phyloP scores from a whole-genome alignment of 2,113 vertebrate genomes.

The Alethe diademata region DNA sequence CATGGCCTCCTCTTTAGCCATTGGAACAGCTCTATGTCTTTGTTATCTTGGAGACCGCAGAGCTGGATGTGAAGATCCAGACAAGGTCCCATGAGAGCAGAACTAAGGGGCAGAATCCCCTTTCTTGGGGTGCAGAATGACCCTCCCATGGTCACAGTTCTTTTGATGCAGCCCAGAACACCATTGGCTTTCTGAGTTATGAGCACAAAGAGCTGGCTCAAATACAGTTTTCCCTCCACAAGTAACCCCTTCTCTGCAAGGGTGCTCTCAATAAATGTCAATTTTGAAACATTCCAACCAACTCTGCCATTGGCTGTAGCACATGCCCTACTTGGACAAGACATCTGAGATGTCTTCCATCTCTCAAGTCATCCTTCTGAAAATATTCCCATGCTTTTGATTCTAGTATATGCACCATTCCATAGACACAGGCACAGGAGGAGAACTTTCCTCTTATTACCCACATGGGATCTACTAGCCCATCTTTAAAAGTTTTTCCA shows the following conservation, averaged over 20 bases:
- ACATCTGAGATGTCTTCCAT: not conserved
- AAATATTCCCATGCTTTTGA: not conserved
- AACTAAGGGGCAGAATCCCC: not conserved
- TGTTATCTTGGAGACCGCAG: not conserved
- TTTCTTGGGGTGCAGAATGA: not conserved
- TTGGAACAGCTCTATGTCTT: not conserved
- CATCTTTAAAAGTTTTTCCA: not conserved
- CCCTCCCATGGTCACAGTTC: too few species aligned
- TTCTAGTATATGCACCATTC: not conserved
- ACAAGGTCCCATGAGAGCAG: not conserved
- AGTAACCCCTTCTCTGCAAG: not conserved
- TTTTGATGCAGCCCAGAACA: not conserved
- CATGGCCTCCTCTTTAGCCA: not conserved
- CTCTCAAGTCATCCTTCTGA: not conserved
- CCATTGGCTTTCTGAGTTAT: not conserved
- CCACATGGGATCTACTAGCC: not conserved
- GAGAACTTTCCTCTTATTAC: not conserved
- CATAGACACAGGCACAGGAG: not conserved
- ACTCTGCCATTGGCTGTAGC: not conserved
- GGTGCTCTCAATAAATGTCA: not conserved
- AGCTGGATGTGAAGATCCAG: not conserved
- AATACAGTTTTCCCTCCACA: not conserved
- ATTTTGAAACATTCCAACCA: not conserved
- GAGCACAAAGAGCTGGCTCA: not conserved
- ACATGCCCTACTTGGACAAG: not conserved